Base-by-base conservation (phyloP, 1,140 invertebrate species). In the Arion vulgaris region DNA sequence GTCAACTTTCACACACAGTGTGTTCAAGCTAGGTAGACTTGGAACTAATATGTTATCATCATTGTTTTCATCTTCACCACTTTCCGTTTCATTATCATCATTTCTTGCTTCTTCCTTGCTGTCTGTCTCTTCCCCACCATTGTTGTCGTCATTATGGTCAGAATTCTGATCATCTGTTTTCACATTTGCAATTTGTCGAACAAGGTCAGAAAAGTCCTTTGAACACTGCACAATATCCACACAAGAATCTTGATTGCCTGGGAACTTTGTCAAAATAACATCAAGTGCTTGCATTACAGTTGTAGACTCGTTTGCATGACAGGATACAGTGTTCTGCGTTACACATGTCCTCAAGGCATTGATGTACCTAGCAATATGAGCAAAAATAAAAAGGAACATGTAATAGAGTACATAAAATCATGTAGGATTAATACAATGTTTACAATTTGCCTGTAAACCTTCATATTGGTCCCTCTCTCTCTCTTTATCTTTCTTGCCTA, bases 261-360 rank as follows among this genome's bases (percentile, higher is more conserved):
- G 15, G n/a, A 81, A 53, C 28, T 57, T 53, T 4, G 15, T 13
- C 19, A 74, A 36, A 39, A 57, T 26, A 19, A 2, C 32, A 7
- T 49, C 41, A n/a, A 73, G 69, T 15, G 32, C 32, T 26, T 38
- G 62, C 19, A 26, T 23, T 0, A 80, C 45, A 26, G 26, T 1
- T 23, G 32, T 26, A 17, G 39, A 41, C n/a, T 71, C 68, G 2
- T 49, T 36, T 0, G 19, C 38, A 26, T 26, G 23, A 34, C 78
- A 80, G n/a, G 62, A n/a, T 36, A 4, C 34, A 5, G 66, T 80
- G 32, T 80, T 69, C 36, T 69, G 23, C 17, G 78, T 17, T 17
- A 80, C 66, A 34, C 78, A 80, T 13, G 51, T 49, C 23, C 32
- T n/a, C 39, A 72, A 11, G n/a, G 28, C 53, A 51, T 80, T 80